These are phyloP conservation scores for Eledone cirrhosa DNA, from an alignment of 2,888 invertebrate species.

Conservation along the genomic window DNA sequence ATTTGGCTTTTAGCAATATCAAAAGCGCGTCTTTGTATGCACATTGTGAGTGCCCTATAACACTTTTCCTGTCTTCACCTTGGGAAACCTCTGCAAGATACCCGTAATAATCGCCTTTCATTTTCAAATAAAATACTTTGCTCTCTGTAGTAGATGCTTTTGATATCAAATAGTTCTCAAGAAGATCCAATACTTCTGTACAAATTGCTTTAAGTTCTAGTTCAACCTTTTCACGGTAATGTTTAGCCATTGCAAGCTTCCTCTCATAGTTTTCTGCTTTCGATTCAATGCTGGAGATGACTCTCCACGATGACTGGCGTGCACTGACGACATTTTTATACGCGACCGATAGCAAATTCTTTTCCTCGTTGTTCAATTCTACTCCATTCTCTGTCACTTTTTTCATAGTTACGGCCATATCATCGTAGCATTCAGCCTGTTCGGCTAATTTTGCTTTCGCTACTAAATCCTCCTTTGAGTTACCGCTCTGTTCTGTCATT, in stretches of 20 bases:
- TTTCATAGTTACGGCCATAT: conserved; percentile 99
- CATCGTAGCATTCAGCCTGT: conserved; percentile 97
- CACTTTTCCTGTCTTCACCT: conserved; percentile 90
- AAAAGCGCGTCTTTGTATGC: conserved; percentile 98
- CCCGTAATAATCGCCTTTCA: conserved; percentile 99
- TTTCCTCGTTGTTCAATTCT: conserved; percentile 96
- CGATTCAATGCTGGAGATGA: conserved; percentile 98
- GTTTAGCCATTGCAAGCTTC: conserved; percentile 99
- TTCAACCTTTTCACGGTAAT: conserved; percentile 99
- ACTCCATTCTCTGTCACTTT: conserved; percentile 93
- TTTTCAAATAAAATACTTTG: conserved; percentile 99
- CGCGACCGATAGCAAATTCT: conserved; percentile 96
- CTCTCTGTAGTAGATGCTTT: conserved; percentile 98
- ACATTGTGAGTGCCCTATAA: conserved; percentile 86
- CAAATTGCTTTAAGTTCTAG: conserved; percentile 99
- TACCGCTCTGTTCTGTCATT: conserved; percentile 21
- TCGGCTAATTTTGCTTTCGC: conserved; percentile 99
- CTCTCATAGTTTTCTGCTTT: conserved; percentile 82
- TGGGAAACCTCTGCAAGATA: conserved; percentile 99
- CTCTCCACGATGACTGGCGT: conserved; percentile 96
- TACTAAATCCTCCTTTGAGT: conserved; percentile 84
- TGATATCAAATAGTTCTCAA: conserved; percentile 98
- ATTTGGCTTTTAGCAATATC: conserved; percentile 98
- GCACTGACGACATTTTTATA: conserved; percentile 99
- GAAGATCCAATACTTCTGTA: conserved; percentile 96